Evolutionary conservation across 2,797 vertebrate genomes (phyloP), one percentile per base, ranked within the genome.

Genomic region (Emydoidea blandingii): DNA sequence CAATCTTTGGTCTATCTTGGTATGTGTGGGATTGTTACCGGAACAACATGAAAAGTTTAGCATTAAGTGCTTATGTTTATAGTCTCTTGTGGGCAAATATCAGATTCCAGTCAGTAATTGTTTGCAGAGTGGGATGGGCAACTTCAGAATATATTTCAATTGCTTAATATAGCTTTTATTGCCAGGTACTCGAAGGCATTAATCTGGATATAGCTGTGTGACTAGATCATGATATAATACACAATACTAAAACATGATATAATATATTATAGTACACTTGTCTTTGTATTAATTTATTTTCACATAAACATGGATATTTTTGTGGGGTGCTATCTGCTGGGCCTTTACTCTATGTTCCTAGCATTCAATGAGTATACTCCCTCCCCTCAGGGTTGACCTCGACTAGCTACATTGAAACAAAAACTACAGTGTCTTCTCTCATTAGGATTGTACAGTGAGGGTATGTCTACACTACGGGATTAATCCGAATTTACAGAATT

Each of bases 71-170:
- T 25, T 53, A 29, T 84, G 82, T 59, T 89, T 21, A 3, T 82
- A 68, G 79, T 68, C 86, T 52, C 37, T 74, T 81, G 34, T 56
- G 90, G 78, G 7, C 84, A 76, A 27, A 27, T 50, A 5, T 44
- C 31, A 8, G 79, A 72, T 14, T 23, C 31, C 0, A 4, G 19
- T 53, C 18, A 19, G 21, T 37, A 41, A 72, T 12, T 87, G 0
- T 86, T 72, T 50, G 47, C 53, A 41, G 49, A 11, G 81, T 72
- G 52, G 44, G 27, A 34, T 68, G 18, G 14, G 37, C 80, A 65
- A 50, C 37, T 0, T 1, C 2, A 50, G 10, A 2, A 0, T 29
- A 2, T 25, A n/a, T 65, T 80, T 37, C 27, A 9, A 5, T 50
- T 81, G 12, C 81, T 49, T 23, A 16, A 0, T 59, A 5, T 16